These are phyloP conservation scores for Dipus sagitta DNA, from an alignment of 2,797 vertebrate species.

Conservation along the genomic window DNA sequence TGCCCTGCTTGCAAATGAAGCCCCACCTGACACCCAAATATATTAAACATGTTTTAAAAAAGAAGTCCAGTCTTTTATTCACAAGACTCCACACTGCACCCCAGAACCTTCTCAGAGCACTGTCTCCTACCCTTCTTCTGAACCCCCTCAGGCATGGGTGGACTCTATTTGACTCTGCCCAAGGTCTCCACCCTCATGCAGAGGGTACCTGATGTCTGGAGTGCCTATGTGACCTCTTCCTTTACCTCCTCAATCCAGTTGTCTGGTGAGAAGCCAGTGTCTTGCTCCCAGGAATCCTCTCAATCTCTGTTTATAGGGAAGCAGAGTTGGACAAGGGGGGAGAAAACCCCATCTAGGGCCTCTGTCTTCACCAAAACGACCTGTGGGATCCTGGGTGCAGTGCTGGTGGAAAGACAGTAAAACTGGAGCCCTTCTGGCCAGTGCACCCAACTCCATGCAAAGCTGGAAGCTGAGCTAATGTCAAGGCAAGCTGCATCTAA, in stretches of 20 bases:
- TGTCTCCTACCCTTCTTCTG: slow-evolving; percentile 24
- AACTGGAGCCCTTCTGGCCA: background rate
- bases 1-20: slow-evolving; percentile 29
- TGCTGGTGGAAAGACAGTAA: background rate
- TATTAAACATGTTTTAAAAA: background rate
- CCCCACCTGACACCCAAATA: slow-evolving; percentile 42
- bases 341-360: background rate
- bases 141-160: background rate
- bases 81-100: background rate
- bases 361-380: background rate
- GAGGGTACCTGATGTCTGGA: background rate
- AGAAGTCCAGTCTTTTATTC: background rate
- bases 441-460: background rate
- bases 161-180: background rate
- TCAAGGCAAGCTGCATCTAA: background rate
- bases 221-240: background rate
- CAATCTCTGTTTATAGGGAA: background rate
- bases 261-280: background rate
- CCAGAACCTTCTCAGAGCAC: background rate
- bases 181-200: background rate
- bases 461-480: slow-evolving; percentile 15
- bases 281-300: background rate
- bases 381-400: background rate
- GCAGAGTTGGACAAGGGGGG: background rate
- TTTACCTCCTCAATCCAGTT: background rate